Base-by-base conservation (phyloP, 1,140 invertebrate species). In the Saccostrea echinata region DNA sequence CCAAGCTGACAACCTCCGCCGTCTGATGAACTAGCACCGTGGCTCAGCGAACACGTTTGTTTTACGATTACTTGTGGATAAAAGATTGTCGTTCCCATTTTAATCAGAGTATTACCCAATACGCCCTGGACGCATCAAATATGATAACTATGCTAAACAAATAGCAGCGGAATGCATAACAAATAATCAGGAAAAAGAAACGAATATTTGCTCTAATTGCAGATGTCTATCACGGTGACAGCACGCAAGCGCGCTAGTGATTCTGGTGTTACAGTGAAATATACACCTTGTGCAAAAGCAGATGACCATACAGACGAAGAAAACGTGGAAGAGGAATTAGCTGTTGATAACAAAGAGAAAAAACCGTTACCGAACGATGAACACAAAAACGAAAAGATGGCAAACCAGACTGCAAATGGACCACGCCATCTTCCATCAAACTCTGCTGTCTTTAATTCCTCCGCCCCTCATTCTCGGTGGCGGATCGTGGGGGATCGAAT, bases 291-390 rank as follows among this genome's bases (percentile, higher is more conserved):
- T 87, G 91, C 92, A 83, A 92, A 90, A 55, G 91, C 90, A 21
- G 91, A 93, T 12, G 91, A 92, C 52, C 91, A 92, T 8, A 89
- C 90, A 1, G 90, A 92, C 57, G 95, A 96, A 68, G 95, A 97
- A 94, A 97, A 97, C 92, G 95, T 97, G 81, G 97, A 97, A 90
- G 97, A 97, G 91, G 97, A 97, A 95, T 97, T 97, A 91, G 97
- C 97, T 53, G 97, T 97, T 81, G 94, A 97, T 94, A 97, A 97
- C 92, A 97, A 97, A 94, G 97, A 97, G 91, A 96, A 97, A 57
- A 96, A 97, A 90, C 97, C 97, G 21, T 86, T 86, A 18, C 84
- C 88, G 21, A 89, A 90, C n/a, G 88, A 90, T 30, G 64, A 71
- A 2, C 43, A 87, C 1, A 87, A 86, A 33, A 88, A 88, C 52